Base-by-base conservation (phyloP, 2,888 invertebrate genomes). In the Tillus elongatus region DNA sequence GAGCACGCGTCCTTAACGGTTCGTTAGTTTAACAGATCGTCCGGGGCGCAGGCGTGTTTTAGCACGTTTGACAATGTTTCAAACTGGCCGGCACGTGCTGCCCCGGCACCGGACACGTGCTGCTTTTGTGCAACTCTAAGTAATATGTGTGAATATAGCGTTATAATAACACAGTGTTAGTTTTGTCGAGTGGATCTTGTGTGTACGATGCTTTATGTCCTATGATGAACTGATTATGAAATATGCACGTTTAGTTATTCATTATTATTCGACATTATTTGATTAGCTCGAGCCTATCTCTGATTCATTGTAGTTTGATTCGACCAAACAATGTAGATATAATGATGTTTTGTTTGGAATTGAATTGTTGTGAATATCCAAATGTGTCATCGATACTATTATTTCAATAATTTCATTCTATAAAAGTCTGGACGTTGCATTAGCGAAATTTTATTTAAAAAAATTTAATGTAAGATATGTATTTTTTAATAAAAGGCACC, bases 11-110 rank as follows among this genome's bases (percentile, higher is more conserved):
- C 59, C 46, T 42, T 44, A 52, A n/a, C 55, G 58, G 52, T 60
- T 61, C 62, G 61, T 61, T 61, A 62, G 56, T 56, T 56, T 53
- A 51, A 54, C 54, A 48, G 49, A 52, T 53, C 51, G 40, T 44
- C 45, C 45, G 40, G 46, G 43, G 47, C 43, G 45, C 47, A 43
- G 43, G 50, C 51, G 54, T 54, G 49, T 56, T 56, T 55, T 53
- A 47, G 47, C 47, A 42, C 46, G 46, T 56, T 55, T 55, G 51
- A 51, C 47, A 49, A 45, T 45, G 49, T 48, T 49, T 46, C 50
- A 42, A 45, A 42, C 41, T 41, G 40, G 33, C 39, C 13, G 19
- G 32, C 44, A 42, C 46, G 45, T 42, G 47, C 26, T 34, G 13
- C 36, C 40, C 39, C 47, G 48, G 42, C 35, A 26, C 12, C 36